phyloP scores from a whole-genome alignment of 2,113 vertebrate genomes.

The Sylvilagus bachmani region DNA sequence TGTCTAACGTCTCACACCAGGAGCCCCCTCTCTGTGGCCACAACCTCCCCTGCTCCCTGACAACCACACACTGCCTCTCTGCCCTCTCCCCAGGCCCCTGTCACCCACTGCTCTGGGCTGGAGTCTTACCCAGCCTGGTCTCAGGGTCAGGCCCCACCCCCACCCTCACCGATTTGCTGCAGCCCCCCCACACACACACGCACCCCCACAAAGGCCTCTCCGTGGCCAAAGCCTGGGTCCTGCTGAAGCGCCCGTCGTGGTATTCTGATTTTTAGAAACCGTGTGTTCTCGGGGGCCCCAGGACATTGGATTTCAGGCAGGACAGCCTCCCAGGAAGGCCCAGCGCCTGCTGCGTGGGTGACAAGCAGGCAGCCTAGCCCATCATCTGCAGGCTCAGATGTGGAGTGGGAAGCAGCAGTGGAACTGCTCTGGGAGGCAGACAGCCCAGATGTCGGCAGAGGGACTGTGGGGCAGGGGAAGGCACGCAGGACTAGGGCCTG shows the following conservation, averaged over 20 bases:
- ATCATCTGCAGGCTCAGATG: neutral
- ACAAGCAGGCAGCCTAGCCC: rapidly evolving
- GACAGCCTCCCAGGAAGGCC: rapidly evolving
- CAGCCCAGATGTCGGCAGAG: neutral
- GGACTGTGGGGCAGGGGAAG: too few relatives aligned
- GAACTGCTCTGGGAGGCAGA: neutral
- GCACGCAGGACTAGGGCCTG: neutral
- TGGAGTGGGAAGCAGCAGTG: rapidly evolving
- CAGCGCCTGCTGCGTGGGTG: neutral
- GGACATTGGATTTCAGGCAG: too few relatives aligned
- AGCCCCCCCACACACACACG: neutral
- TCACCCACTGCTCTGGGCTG: neutral
- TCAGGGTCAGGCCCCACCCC: neutral
- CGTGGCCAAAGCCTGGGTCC: neutral
- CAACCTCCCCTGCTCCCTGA: neutral
- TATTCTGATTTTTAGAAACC: neutral
- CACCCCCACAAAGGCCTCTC: neutral
- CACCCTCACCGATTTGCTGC: rapidly evolving
- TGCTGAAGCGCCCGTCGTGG: neutral
- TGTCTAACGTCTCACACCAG: neutral
- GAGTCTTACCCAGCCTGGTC: neutral
- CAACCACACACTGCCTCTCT: neutral
- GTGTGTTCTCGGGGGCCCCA: neutral
- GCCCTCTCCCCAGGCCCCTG: neutral
- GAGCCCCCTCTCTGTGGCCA: neutral